A percentile compares a stretch with the other conserved stretches of the same genome.
Evolutionary conservation across 2,888 invertebrate species (phyloP).

Genomic region (Hydroisotoma schaefferi): DNA sequence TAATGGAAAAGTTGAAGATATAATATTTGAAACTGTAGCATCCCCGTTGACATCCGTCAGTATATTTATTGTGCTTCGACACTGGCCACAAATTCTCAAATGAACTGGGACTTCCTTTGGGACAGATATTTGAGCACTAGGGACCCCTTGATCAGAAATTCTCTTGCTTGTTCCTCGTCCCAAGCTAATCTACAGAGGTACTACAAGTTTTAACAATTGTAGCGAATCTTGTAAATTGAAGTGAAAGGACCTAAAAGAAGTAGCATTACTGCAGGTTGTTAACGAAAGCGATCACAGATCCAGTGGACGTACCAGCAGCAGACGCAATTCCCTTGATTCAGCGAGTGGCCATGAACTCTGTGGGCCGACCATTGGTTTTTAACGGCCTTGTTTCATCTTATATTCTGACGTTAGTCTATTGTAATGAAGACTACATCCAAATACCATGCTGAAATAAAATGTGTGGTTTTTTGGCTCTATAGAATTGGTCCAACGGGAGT

Average conservation of each 20-base stretch:
- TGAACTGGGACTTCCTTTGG: slow-evolving; percentile 4
- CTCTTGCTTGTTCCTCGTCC: neutral
- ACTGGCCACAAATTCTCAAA: neutral
- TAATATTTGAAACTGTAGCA: neutral
- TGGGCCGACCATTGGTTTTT: neutral
- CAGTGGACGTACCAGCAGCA: neutral
- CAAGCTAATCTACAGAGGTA: neutral
- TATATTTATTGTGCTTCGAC: slow-evolving; percentile 11
- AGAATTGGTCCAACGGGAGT: slow-evolving; percentile 1
- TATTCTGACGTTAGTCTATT: neutral
- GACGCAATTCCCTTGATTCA: neutral
- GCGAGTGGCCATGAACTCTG: slow-evolving; percentile 5
- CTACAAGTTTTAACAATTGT: neutral
- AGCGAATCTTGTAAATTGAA: too few species aligned
- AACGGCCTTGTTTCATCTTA: neutral
- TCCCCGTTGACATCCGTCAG: slow-evolving; percentile 14
- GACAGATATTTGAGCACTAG: neutral
- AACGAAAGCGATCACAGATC: neutral
- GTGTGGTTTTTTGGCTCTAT: neutral
- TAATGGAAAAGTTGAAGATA: neutral
- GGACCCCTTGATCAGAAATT: slow-evolving; percentile 4
- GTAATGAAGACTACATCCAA: neutral
- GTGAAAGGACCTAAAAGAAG: too few species aligned
- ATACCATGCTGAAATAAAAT: neutral
- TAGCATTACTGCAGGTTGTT: neutral